phyloP scores from a whole-genome alignment of 2,888 invertebrate genomes.

The Sericinus montela region DNA sequence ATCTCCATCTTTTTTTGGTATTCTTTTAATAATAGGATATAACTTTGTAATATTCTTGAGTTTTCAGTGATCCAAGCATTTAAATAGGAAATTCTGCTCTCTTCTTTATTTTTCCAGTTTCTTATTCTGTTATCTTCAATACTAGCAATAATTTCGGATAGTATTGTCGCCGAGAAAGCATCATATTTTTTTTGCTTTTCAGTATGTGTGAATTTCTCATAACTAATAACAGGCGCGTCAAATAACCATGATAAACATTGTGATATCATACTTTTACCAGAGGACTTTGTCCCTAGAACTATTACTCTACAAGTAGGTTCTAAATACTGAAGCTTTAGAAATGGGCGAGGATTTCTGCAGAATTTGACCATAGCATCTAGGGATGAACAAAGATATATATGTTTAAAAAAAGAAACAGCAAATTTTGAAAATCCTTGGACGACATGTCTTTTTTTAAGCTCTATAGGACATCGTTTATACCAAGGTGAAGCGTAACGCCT shows the following conservation, averaged over 20 bases:
- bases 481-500: conserved; percentile 73
- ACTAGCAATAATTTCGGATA: conserved; percentile 59
- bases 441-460: conserved; percentile 75
- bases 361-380: conserved; percentile 73
- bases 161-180: conserved; percentile 45
- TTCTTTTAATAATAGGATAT: conserved; percentile 37
- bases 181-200: conserved; percentile 47
- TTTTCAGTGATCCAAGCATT: conserved; percentile 51
- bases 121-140: conserved; percentile 53
- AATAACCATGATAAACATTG: conserved; percentile 75
- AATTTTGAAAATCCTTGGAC: conserved; percentile 72
- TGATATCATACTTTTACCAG: conserved; percentile 80
- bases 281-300: conserved; percentile 78
- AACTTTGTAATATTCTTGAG: conserved; percentile 33
- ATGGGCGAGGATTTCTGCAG: conserved; percentile 81
- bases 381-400: conserved; percentile 79
- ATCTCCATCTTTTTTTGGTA: conserved; percentile 20
- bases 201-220: conserved; percentile 35
- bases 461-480: conserved; percentile 82
- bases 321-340: conserved; percentile 76
- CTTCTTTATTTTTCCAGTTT: conserved; percentile 58
- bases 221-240: conserved; percentile 64
- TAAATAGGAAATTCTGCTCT: conserved; percentile 46
- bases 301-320: conserved; percentile 79
- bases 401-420: conserved; percentile 80